phyloP scores from a whole-genome alignment of 2,888 invertebrate species.

The Ptycholaimellus sp. region DNA sequence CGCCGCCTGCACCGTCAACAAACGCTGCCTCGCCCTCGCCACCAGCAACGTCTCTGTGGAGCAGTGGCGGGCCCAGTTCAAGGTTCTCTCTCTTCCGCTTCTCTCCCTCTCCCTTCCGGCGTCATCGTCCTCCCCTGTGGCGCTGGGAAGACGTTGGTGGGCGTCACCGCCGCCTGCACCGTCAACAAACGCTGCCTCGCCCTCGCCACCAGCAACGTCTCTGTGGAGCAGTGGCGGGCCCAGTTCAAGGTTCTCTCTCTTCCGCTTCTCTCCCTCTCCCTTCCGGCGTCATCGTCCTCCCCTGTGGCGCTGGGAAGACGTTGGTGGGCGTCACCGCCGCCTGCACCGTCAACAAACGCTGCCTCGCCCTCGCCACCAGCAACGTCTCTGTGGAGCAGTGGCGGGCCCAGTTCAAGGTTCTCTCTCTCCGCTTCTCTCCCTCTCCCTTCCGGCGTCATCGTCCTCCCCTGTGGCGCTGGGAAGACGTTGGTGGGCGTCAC shows the following conservation, averaged over 20 bases:
- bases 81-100: too few relatives aligned
- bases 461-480: constrained; percentile 73
- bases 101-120: too few relatives aligned
- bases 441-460: constrained; percentile 82
- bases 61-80: constrained; percentile 83
- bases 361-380: constrained; percentile 73
- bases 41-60: constrained; percentile 95
- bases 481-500: constrained; percentile 87
- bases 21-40: constrained; percentile 73
- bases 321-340: constrained; percentile 95
- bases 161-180: constrained; percentile 97
- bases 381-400: constrained; percentile 98
- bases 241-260: constrained; percentile 42
- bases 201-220: constrained; percentile 84
- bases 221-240: constrained; percentile 98
- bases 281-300: constrained; percentile 81
- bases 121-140: constrained; percentile 96
- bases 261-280: too few relatives aligned
- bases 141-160: constrained; percentile 60
- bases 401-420: constrained; percentile 56
- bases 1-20: constrained; percentile 94
- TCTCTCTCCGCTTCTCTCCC: too few relatives aligned
- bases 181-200: constrained; percentile 81
- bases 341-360: constrained; percentile 91
- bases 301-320: constrained; percentile 66